Percentiles rank a stretch among this genome's conserved stretches.
Evolutionary conservation across 92 coral and sea anemone species (phyloP).

Genomic region (Porites rus): DNA sequence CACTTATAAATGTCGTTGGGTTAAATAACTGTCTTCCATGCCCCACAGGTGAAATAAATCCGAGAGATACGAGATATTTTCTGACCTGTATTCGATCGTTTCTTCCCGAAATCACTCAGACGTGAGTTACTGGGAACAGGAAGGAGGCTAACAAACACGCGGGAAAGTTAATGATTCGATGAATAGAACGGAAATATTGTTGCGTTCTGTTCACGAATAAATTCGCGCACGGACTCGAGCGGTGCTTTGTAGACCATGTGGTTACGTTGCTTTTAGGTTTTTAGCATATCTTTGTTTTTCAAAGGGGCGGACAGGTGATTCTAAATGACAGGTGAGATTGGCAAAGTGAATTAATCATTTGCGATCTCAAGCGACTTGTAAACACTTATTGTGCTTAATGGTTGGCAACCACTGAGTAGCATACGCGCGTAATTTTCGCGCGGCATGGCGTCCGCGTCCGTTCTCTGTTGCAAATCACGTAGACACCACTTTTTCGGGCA

Average conservation of each 20-base stretch:
- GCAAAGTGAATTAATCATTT: slow-evolving; percentile 25
- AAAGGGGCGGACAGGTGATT: slow-evolving; percentile 13
- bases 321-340: slow-evolving; percentile 30
- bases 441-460: background rate
- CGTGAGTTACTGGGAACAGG: background rate
- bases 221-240: background rate
- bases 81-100: background rate
- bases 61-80: background rate
- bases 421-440: background rate
- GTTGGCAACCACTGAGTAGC: slow-evolving; percentile 24
- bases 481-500: background rate
- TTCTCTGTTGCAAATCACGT: background rate
- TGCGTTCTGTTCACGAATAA: background rate
- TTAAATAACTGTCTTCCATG: background rate
- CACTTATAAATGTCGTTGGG: background rate
- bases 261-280: background rate
- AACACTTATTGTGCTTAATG: slow-evolving; percentile 32
- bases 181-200: background rate
- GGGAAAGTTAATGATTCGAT: background rate
- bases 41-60: background rate
- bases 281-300: slow-evolving; percentile 28
- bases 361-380: slow-evolving; percentile 29
- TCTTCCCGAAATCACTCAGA: background rate
- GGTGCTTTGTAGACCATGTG: slow-evolving; percentile 27
- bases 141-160: background rate